phyloP scores from a whole-genome alignment of 2,113 vertebrate species.

The Nematolebias whitei region DNA sequence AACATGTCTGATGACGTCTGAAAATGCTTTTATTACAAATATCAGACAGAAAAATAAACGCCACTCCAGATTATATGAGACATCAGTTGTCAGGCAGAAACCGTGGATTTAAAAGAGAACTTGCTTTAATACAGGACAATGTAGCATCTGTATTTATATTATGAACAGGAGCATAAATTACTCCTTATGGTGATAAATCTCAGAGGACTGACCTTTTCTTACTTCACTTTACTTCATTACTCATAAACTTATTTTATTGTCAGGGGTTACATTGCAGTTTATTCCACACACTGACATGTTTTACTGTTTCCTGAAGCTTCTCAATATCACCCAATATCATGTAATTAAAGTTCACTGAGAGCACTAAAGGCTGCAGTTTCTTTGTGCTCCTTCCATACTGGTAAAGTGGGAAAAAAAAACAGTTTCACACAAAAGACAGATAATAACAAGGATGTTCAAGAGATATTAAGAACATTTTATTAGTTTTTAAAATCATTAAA shows the following conservation, averaged over 20 bases:
- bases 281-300: background rate
- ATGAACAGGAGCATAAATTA: background rate
- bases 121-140: constrained; percentile 26
- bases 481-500: constrained; percentile 25
- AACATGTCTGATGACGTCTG: constrained; percentile 33
- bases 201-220: constrained; percentile 5
- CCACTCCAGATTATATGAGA: background rate
- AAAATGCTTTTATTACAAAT: constrained; percentile 45
- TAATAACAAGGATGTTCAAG: constrained; percentile 13
- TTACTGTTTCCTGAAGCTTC: constrained; percentile 17
- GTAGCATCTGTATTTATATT: constrained; percentile 19
- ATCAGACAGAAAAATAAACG: constrained; percentile 26
- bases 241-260: constrained; percentile 26
- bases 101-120: constrained; percentile 9
- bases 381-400: background rate
- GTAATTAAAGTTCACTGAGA: constrained; percentile 15
- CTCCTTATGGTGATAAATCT: background rate
- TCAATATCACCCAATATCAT: background rate
- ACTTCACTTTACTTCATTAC: constrained; percentile 21
- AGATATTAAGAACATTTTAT: constrained; percentile 21
- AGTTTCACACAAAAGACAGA: background rate
- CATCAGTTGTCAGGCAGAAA: constrained; percentile 26
- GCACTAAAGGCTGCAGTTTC: background rate
- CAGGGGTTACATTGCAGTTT: background rate
- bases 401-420: constrained; percentile 10